A percentile compares a stretch with the other conserved stretches of the same genome.
phyloP scores from a whole-genome alignment of 2,888 invertebrate genomes.

The Temnothorax ravouxi region DNA sequence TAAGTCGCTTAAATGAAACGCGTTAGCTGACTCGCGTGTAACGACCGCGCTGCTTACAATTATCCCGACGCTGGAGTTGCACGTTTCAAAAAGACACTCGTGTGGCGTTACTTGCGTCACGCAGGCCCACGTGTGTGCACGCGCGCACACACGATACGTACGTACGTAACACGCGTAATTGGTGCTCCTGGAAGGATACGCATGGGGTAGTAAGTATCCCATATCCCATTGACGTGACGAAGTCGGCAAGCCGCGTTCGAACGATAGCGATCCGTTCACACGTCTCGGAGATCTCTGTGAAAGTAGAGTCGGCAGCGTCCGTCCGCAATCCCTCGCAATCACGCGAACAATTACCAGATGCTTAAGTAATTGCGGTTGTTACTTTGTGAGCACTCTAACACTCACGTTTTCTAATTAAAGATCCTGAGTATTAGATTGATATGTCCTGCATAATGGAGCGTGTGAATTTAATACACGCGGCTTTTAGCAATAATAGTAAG shows the following conservation, averaged over 20 bases:
- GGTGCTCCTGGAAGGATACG: slow-evolving; percentile 22
- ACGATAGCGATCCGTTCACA: slow-evolving; percentile 67
- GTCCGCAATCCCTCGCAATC: slow-evolving; percentile 43
- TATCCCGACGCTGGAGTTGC: not conserved
- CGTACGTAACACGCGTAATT: slow-evolving; percentile 27
- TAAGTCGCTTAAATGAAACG: slow-evolving; percentile 13
- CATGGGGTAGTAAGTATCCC: slow-evolving; percentile 5
- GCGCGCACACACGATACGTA: slow-evolving; percentile 8
- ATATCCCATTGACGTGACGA: slow-evolving; percentile 37
- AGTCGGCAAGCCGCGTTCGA: slow-evolving; percentile 11
- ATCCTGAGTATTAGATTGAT: not conserved
- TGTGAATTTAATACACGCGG: not conserved
- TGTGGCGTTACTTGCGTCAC: slow-evolving; percentile 16
- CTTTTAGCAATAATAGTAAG: not conserved
- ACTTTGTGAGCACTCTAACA: not conserved
- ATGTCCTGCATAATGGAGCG: not conserved
- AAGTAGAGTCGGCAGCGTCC: slow-evolving; percentile 21
- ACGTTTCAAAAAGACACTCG: slow-evolving; percentile 34
- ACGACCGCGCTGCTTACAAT: slow-evolving; percentile 34
- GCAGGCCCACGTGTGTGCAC: slow-evolving; percentile 14
- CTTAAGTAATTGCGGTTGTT: slow-evolving; percentile 45
- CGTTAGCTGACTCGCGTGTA: slow-evolving; percentile 17
- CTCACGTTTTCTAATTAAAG: slow-evolving; percentile 14
- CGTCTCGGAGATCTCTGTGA: slow-evolving; percentile 53
- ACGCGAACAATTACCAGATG: slow-evolving; percentile 51